Evolutionary conservation across 30 jellyfish, hydroid and myxozoan genomes (phyloP).

Genomic region (Catostylus mosaicus): DNA sequence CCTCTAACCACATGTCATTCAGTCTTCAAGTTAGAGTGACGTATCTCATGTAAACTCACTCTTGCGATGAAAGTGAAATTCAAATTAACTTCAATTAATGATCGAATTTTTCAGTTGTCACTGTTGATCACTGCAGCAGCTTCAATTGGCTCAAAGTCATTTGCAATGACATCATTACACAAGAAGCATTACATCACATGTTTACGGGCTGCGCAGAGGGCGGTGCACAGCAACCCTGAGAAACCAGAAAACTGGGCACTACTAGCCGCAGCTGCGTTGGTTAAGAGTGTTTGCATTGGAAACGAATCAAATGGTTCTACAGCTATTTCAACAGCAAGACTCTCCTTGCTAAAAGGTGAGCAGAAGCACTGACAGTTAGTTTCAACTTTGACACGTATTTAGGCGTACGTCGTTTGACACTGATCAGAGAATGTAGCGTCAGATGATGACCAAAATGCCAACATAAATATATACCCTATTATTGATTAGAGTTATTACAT

Average conservation of each 20-base stretch:
- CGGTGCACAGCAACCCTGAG: conserved; percentile 79
- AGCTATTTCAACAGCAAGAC: conserved; percentile 57
- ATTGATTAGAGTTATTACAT: too few species aligned
- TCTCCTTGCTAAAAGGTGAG: conserved; percentile 63
- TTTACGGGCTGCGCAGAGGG: conserved; percentile 64
- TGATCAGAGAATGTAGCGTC: too few species aligned
- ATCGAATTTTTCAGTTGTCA: conserved; percentile 43
- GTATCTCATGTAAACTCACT: too few species aligned
- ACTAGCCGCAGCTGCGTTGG: conserved; percentile 68
- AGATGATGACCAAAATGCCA: too few species aligned
- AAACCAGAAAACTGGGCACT: conserved; percentile 86
- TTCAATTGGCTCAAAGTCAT: conserved; percentile 44
- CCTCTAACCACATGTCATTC: too few species aligned
- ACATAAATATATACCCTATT: too few species aligned
- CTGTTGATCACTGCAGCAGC: conserved; percentile 65
- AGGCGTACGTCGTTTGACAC: too few species aligned
- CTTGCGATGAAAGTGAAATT: too few species aligned
- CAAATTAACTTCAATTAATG: too few species aligned
- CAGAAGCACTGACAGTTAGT: too few species aligned
- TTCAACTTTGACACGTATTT: too few species aligned
- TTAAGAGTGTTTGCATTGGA: conserved; percentile 5
- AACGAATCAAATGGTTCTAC: conserved; percentile 2
- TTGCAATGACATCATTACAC: conserved; percentile 24
- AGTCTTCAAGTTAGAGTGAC: too few species aligned
- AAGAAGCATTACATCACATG: conserved; percentile 11